These are phyloP conservation scores for Ormyrus labotus DNA, from an alignment of 2,888 invertebrate species.

Conservation along the genomic window DNA sequence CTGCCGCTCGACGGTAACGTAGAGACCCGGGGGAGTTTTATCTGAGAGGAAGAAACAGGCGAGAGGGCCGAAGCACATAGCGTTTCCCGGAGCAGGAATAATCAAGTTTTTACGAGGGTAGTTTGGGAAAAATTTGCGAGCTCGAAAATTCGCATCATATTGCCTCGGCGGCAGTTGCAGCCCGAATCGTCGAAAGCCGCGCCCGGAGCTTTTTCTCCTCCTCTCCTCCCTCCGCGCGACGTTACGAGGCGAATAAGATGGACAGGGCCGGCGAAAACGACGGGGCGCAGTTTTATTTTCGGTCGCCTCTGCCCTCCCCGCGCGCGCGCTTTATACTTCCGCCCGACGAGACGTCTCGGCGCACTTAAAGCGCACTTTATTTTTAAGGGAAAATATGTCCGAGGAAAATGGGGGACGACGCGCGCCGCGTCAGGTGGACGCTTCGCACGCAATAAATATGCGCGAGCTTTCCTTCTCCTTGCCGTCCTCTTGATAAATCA, in stretches of 20 bases:
- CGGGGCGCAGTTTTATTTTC: constrained; percentile 43
- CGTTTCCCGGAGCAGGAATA: constrained; percentile 34
- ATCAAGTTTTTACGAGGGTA: constrained; percentile 54
- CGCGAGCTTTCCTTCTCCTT: no score
- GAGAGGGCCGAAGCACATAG: constrained; percentile 3
- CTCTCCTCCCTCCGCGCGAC: constrained; percentile 15
- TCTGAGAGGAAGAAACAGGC: not conserved
- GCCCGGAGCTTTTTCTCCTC: constrained; percentile 38
- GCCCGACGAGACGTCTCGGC: constrained; percentile 63
- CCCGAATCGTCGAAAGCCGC: constrained; percentile 42
- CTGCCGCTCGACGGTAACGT: not conserved
- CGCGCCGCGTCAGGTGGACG: constrained; percentile 26
- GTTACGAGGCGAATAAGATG: constrained; percentile 52
- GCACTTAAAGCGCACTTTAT: constrained; percentile 50
- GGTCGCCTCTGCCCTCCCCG: constrained; percentile 37
- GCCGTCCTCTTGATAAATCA: no score
- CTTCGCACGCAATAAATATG: not conserved
- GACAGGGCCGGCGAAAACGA: constrained; percentile 44
- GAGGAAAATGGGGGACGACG: constrained; percentile 1
- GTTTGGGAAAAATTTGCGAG: constrained; percentile 53
- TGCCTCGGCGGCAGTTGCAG: not conserved
- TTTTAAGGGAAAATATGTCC: constrained; percentile 47
- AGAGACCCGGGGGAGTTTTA: constrained; percentile 16
- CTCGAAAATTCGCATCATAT: constrained; percentile 55
- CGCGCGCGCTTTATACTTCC: constrained; percentile 65